A percentile compares a stretch with the other conserved stretches of the same genome.
These are phyloP conservation scores for Plestiodon gilberti DNA, from an alignment of 2,113 vertebrate species.

Conservation along the genomic window DNA sequence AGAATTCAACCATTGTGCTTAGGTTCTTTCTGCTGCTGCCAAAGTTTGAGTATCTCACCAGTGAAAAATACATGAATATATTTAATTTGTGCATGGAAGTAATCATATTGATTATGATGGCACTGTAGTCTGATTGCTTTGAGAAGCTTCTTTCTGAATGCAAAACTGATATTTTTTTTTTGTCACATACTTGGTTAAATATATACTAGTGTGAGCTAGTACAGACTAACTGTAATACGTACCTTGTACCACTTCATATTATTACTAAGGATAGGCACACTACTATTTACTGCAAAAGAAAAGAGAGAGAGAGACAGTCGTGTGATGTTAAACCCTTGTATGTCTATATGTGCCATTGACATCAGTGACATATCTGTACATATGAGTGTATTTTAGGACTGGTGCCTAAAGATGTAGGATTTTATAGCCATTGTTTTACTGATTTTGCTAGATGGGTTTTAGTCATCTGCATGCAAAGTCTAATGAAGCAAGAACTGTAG, in stretches of 20 bases:
- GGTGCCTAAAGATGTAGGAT: conserved; percentile 6
- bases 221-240: too few relatives aligned
- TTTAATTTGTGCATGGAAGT: background rate
- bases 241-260: background rate
- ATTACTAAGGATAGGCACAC: conserved; percentile 31
- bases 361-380: conserved; percentile 5
- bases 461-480: conserved; percentile 49
- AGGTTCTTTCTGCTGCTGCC: background rate
- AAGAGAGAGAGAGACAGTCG: background rate
- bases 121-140: background rate
- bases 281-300: background rate
- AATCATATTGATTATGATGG: background rate
- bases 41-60: background rate
- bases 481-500: conserved; percentile 57
- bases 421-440: conserved; percentile 51
- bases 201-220: too few relatives aligned
- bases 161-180: background rate
- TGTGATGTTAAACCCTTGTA: background rate
- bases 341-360: background rate
- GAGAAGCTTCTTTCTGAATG: background rate
- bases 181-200: too few relatives aligned
- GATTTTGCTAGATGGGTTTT: conserved; percentile 51
- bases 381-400: background rate
- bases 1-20: background rate
- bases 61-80: background rate